phyloP scores from a whole-genome alignment of 1,140 invertebrate genomes.

The Aphaenogaster ashmeadi region DNA sequence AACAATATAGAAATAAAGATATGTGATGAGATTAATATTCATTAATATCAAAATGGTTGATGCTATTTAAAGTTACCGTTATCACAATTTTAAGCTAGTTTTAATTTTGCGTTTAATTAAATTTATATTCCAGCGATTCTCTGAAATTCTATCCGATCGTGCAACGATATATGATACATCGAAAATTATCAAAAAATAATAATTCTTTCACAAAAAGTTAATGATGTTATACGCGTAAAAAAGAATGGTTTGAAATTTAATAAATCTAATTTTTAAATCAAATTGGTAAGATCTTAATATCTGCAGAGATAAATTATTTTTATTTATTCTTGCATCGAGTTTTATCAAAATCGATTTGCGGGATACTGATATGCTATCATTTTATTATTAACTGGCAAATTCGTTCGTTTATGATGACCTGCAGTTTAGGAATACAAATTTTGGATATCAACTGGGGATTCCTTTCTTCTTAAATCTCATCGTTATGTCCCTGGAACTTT shows the following conservation, averaged over 20 bases:
- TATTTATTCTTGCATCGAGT: not conserved
- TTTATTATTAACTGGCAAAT: not conserved
- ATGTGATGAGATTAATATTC: not conserved
- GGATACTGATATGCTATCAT: not conserved
- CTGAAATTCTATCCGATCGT: not conserved
- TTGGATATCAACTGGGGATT: not conserved
- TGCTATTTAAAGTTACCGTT: not conserved
- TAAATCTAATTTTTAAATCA: not conserved
- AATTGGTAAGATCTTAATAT: not conserved
- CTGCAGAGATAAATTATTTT: not conserved
- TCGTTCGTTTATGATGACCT: no score
- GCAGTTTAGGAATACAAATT: not conserved
- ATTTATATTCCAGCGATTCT: not conserved
- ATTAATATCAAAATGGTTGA: not conserved
- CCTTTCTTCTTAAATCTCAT: not conserved
- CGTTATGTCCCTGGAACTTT: not conserved
- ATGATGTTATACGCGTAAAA: not conserved
- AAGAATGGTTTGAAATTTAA: not conserved
- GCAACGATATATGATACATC: not conserved
- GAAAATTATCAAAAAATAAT: constrained; percentile 2
- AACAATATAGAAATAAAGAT: not conserved
- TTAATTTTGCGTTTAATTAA: constrained; percentile 9
- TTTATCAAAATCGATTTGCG: not conserved
- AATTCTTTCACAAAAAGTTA: not conserved
- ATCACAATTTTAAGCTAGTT: not conserved